Percentiles rank a stretch among this genome's conserved stretches.
These are phyloP conservation scores for Pycnonotus jocosus DNA, from an alignment of 2,113 vertebrate genomes.

Conservation along the genomic window DNA sequence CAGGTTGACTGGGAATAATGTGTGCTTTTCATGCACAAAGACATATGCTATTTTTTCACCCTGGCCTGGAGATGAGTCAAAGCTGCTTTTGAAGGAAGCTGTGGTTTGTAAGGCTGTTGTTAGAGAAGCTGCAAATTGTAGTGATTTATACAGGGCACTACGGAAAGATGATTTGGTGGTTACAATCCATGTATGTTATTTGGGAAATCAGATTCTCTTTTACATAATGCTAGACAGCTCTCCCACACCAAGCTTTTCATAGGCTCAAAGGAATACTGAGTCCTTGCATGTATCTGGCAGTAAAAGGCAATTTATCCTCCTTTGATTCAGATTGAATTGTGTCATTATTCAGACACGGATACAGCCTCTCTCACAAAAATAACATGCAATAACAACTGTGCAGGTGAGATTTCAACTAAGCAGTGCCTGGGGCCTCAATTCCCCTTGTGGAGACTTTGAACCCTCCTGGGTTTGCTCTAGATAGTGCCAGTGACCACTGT, in stretches of 20 bases:
- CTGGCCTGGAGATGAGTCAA: neutral
- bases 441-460: neutral
- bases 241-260: slow-evolving; percentile 1
- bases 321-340: neutral
- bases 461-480: neutral
- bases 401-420: neutral
- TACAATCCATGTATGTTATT: neutral
- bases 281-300: neutral
- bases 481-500: neutral
- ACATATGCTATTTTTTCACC: neutral
- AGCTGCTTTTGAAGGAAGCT: neutral
- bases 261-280: neutral
- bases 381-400: neutral
- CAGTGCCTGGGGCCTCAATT: neutral
- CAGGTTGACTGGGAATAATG: neutral
- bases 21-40: neutral
- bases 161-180: neutral
- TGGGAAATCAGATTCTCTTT: slow-evolving; percentile 22
- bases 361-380: neutral
- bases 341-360: neutral
- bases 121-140: slow-evolving; percentile 3
- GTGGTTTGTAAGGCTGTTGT: neutral
- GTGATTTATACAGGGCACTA: neutral
- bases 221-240: slow-evolving; percentile 19
- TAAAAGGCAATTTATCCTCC: neutral